phyloP scores from a whole-genome alignment of 2,113 vertebrate species.

The Maccullochella peelii region DNA sequence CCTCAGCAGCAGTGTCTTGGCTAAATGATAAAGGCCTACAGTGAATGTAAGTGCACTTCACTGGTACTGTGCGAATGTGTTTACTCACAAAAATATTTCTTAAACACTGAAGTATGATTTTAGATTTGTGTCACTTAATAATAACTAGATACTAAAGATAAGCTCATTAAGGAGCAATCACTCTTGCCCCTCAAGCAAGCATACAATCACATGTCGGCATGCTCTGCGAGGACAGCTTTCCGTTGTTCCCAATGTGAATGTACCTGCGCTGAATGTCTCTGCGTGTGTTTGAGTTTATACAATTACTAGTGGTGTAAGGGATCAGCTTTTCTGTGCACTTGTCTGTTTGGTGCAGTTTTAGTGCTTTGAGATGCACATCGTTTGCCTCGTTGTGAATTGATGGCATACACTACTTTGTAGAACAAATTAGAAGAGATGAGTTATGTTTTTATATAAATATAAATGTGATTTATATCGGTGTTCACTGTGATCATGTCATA shows the following conservation, averaged over 20 bases:
- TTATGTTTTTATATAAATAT: constrained; percentile 62
- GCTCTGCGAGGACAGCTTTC: constrained; percentile 26
- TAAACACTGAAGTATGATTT: not conserved
- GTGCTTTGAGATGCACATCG: constrained; percentile 62
- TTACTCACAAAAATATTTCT: not conserved
- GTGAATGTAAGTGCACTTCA: constrained; percentile 27
- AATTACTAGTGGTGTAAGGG: constrained; percentile 36
- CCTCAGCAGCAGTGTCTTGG: not conserved
- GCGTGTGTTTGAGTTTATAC: constrained; percentile 33
- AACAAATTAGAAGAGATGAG: constrained; percentile 34
- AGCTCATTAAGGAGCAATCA: constrained; percentile 52
- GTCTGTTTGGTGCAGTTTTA: constrained; percentile 62
- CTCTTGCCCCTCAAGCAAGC: constrained; percentile 1
- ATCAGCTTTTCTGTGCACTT: constrained; percentile 46
- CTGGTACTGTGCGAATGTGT: constrained; percentile 13
- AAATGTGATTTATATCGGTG: constrained; percentile 73
- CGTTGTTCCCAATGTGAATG: constrained; percentile 74
- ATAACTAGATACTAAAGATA: constrained; percentile 22
- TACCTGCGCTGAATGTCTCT: constrained; percentile 64
- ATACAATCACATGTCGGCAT: constrained; percentile 13
- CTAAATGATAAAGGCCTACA: constrained; percentile 2
- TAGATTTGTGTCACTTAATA: not conserved
- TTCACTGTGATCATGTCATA: constrained; percentile 80
- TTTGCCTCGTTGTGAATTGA: constrained; percentile 58
- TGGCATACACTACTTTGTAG: constrained; percentile 49